Conservation (phyloP, 1,140 invertebrate species). For the Lepidostoma basale region DNA sequence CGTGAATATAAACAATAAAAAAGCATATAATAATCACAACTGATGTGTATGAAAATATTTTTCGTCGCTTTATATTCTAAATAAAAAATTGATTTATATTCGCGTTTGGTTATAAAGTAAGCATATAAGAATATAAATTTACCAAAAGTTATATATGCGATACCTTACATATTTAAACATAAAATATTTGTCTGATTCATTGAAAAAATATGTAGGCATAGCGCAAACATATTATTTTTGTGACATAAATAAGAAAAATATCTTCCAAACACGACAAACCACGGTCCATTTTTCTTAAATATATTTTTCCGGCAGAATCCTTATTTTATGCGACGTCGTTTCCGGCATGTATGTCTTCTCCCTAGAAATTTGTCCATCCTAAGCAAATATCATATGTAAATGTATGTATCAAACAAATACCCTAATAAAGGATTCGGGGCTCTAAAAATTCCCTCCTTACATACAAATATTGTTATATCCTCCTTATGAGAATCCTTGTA, state of each 20-base stretch:
- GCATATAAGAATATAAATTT: too few relatives aligned
- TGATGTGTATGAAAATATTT: too few relatives aligned
- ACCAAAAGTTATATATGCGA: too few relatives aligned
- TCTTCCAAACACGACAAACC: constrained; percentile 12
- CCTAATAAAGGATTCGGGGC: constrained; percentile 11
- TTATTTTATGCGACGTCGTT: constrained; percentile 17
- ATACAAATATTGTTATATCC: background rate
- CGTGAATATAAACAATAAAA: too few relatives aligned
- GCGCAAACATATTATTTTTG: constrained; percentile 9
- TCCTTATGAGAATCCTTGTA: too few relatives aligned
- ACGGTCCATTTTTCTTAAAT: constrained; percentile 7
- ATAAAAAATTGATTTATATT: too few relatives aligned
- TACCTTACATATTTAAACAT: too few relatives aligned
- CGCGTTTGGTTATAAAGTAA: too few relatives aligned
- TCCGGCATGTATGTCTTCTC: background rate
- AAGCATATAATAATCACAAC: too few relatives aligned
- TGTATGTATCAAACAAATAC: constrained; percentile 21
- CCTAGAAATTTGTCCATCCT: constrained; percentile 20
- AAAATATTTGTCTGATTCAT: constrained; percentile 12
- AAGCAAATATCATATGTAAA: constrained; percentile 25
- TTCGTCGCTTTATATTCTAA: too few relatives aligned
- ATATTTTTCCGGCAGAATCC: constrained; percentile 20
- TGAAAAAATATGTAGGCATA: constrained; percentile 3
- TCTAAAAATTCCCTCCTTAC: background rate
- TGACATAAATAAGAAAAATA: constrained; percentile 16